These are phyloP conservation scores for Calephelis virginiensis DNA, from an alignment of 1,140 invertebrate species.

Conservation along the genomic window DNA sequence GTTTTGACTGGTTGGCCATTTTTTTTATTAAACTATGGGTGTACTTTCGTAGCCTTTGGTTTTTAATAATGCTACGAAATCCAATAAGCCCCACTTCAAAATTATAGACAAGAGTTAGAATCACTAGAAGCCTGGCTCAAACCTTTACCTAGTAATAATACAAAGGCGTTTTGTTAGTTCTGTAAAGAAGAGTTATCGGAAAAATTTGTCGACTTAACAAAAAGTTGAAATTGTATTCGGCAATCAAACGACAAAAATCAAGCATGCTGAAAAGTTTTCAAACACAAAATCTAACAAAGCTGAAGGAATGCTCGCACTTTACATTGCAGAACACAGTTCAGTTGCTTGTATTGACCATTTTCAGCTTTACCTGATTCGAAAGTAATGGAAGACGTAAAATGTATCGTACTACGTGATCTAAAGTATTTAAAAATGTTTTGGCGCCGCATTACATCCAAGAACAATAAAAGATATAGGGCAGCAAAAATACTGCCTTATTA, in stretches of 20 bases:
- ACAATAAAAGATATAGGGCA: constrained; percentile 45
- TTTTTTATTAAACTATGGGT: too few species aligned
- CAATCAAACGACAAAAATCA: not conserved
- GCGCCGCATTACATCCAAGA: constrained; percentile 42
- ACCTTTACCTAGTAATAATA: constrained; percentile 22
- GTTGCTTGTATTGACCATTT: constrained; percentile 17
- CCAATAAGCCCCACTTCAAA: not conserved
- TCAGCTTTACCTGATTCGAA: constrained; percentile 8
- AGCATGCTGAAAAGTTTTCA: not conserved
- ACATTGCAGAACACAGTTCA: too few species aligned
- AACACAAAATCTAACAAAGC: constrained; percentile 21
- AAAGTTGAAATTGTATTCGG: too few species aligned
- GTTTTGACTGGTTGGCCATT: too few species aligned
- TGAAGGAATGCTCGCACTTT: constrained; percentile 17
- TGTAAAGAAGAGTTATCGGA: constrained; percentile 18
- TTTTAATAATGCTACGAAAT: too few species aligned
- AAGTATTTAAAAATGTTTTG: constrained; percentile 52
- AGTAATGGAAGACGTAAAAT: constrained; percentile 30
- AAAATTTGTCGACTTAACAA: too few species aligned
- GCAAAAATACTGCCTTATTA: constrained; percentile 49
- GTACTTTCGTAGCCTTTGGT: too few species aligned
- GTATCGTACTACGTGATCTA: constrained; percentile 52
- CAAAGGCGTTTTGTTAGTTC: constrained; percentile 23
- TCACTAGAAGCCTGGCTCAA: constrained; percentile 14
- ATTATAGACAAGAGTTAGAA: constrained; percentile 26